Evolutionary conservation across 2,113 vertebrate genomes (phyloP).

Genomic region (Nycticebus coucang): DNA sequence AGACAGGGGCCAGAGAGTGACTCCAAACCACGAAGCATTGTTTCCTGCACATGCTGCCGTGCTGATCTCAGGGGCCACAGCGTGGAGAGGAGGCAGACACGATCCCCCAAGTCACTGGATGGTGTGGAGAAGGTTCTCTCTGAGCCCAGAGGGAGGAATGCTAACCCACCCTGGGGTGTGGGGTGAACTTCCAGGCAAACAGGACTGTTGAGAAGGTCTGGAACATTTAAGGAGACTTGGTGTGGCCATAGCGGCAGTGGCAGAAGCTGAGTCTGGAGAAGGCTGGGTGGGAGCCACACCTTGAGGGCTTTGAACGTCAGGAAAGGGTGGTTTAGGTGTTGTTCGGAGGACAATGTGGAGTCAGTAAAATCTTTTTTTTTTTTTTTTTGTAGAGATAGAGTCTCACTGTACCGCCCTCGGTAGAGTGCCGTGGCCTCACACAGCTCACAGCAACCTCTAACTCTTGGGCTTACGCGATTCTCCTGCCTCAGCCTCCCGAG

Average conservation of each 20-base stretch:
- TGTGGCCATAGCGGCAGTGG: neutral
- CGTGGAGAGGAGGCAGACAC: neutral
- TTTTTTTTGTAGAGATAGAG: too few relatives aligned
- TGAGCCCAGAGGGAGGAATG: neutral
- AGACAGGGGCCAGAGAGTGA: neutral
- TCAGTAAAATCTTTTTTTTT: neutral
- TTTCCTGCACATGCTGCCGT: neutral
- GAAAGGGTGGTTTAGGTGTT: neutral
- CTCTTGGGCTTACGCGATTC: too few relatives aligned
- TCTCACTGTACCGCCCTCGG: too few relatives aligned
- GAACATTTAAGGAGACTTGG: neutral
- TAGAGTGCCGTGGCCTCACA: too few relatives aligned
- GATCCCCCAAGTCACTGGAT: too few relatives aligned
- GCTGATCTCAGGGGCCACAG: neutral
- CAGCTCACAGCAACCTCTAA: too few relatives aligned
- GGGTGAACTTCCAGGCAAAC: neutral
- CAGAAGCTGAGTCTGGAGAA: neutral
- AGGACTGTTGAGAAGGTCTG: neutral
- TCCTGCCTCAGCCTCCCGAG: too few relatives aligned
- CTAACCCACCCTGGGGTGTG: neutral
- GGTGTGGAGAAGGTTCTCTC: neutral
- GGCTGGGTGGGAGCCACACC: too few relatives aligned
- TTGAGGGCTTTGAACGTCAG: neutral
- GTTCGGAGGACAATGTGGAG: neutral
- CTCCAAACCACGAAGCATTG: neutral